Evolutionary conservation across 2,113 vertebrate genomes (phyloP), one percentile per base, ranked within the genome.

Genomic region (Tor tambroides): DNA sequence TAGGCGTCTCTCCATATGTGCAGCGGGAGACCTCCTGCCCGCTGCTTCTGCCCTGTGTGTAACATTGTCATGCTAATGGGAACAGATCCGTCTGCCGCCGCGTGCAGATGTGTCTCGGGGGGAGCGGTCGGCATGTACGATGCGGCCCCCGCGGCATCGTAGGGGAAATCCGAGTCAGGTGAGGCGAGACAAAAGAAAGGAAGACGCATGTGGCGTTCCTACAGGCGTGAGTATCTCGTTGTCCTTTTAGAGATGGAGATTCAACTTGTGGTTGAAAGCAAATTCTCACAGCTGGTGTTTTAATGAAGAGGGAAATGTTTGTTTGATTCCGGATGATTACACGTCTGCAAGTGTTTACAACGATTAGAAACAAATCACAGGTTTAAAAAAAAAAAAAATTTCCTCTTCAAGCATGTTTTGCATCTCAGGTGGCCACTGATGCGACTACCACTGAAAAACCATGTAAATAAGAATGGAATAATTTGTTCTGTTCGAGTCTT

Each of bases 11-110:
- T 81, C 83, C 80, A 84, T 54, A 54, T 26, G 71, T 69, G 69
- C 80, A 67, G 85, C 63, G 65, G 80, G 89, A 82, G 85, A 88
- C 65, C 82, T 79, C 84, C 43, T 86, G 84, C 84, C 76, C 30
- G 15, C 49, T 71, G 81, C 65, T 72, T 88, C 51, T 87, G 79
- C 80, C 79, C 56, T 79, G 79, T 80, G 85, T 28, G 83, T 86
- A 87, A 32, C 51, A 83, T 89, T 92, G 91, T 86, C 85, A 89
- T 90, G 88, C 80, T 91, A 91, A 93, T 92, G 89, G 87, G 87
- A 89, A 86, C 88, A 87, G 67, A 90, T 92, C 87, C 83, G 61
- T 91, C 87, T 91, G 85, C 87, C 82, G 87, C 87, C 86, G 83
- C 82, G 89, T 89, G 87, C 90, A 92, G 90, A 92, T 93, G 90